Conservation (phyloP, 2,888 invertebrate species). For the Gasteruption jaculator region DNA sequence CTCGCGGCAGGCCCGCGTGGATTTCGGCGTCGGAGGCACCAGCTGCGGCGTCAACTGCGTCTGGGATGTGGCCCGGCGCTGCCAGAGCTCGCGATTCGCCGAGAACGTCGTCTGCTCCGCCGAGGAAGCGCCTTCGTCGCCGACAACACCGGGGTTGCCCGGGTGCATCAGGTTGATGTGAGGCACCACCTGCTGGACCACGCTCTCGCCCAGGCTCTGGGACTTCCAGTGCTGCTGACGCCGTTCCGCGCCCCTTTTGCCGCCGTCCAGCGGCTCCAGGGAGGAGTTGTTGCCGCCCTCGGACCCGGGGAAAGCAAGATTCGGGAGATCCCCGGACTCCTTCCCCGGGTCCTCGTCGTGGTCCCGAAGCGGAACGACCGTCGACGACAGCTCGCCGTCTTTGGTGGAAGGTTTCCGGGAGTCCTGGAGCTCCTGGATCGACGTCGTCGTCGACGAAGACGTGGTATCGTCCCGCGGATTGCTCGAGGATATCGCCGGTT, state of each 20-base stretch:
- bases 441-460: slow-evolving; percentile 27
- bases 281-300: no score
- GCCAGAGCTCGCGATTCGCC: slow-evolving; percentile 61
- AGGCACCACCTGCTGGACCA: slow-evolving; percentile 20
- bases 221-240: slow-evolving; percentile 51
- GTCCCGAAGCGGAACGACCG: no score
- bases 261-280: slow-evolving; percentile 25
- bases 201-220: slow-evolving; percentile 52
- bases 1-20: slow-evolving; percentile 48
- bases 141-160: no score
- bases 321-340: slow-evolving; percentile 22
- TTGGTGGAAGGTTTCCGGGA: no score
- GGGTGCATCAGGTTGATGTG: slow-evolving; percentile 23
- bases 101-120: slow-evolving; percentile 48
- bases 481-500: slow-evolving; percentile 24
- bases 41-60: slow-evolving; percentile 43
- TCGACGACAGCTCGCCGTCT: no score
- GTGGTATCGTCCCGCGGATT: no score
- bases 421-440: no score
- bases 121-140: no score
- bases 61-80: slow-evolving; percentile 58
- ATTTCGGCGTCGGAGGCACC: slow-evolving; percentile 44
- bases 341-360: slow-evolving; percentile 22
- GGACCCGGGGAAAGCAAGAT: no score
- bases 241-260: slow-evolving; percentile 31